Evolutionary conservation across 2,888 invertebrate species (phyloP), one percentile per base, ranked within the genome.

Genomic region (Acholoe squamosa): DNA sequence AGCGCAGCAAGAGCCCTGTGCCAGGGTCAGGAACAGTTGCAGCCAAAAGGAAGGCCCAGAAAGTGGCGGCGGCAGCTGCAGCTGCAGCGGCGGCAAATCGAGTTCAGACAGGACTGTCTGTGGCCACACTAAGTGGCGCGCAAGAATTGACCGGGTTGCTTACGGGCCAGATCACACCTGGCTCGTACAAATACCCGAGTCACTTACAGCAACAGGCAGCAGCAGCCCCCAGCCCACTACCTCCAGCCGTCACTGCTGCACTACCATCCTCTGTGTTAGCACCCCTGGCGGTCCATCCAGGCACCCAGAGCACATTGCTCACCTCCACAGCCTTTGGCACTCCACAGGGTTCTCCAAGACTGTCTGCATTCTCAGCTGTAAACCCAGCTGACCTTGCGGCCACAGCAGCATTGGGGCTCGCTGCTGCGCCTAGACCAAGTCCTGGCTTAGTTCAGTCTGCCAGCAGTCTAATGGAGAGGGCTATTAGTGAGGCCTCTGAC

Each of bases 131-230:
- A 22, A 89, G 28, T 14, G 84, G 91, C 16, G 89, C 91, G 7
- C 61, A 80, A 16, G 91, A 91, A 33, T 56, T 91, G 61, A 91
- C 91, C 3, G 91, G 91, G 5, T 25, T 91, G 16, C 84, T 91
- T 16, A 89, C 89, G 19, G 91, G 91, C 16, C 91, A 91, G 28
- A 91, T 89, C 12, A 89, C 89, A 10, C 89, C 90, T 10, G 88
- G 51, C 56, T 90, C 90, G 0, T 90, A 90, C 56, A 31, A 77
- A 12, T 90, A 90, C 56, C 90, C 90, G n/a, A 90, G 90, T n/a
- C 89, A 77, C 52, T 80, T 77, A n/a, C 71, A 77, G 12, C 89
- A 89, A 76, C 89, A 89, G 31, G 33, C 12, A 10, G 31, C 86
- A 14, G 28, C 86, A 3, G 52, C 56, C 12, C 0, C 86, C 28